Conservation (phyloP, 1,140 invertebrate genomes). For the Penaeus indicus region DNA sequence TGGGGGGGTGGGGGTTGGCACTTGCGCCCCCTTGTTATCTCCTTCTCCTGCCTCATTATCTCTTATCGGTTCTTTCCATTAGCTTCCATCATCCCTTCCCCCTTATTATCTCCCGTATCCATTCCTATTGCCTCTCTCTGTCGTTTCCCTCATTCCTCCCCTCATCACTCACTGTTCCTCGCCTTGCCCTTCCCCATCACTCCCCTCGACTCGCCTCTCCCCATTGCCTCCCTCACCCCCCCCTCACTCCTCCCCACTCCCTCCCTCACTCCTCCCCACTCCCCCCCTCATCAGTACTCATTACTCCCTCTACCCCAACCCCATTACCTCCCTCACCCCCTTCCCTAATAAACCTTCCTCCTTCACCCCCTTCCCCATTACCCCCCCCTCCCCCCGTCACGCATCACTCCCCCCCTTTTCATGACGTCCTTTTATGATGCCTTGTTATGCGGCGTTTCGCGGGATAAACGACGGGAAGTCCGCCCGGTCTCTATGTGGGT, state of each 20-base stretch:
- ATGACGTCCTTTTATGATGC: no score
- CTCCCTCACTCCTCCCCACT: neutral
- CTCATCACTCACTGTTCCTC: neutral
- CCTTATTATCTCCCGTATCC: neutral
- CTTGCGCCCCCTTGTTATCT: no score
- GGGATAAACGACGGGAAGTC: no score
- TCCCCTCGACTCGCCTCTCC: neutral
- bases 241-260: neutral
- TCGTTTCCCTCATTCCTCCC: neutral
- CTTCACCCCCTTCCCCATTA: neutral
- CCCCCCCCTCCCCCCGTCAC: neutral
- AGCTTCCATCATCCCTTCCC: no score
- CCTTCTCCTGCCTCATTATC: no score
- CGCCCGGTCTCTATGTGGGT: no score
- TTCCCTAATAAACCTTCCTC: neutral
- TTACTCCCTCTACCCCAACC: no score
- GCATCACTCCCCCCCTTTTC: no score
- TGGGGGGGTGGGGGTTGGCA: no score
- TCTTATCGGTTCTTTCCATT: no score
- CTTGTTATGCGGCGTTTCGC: neutral
- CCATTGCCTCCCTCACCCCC: neutral
- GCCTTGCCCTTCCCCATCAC: neutral
- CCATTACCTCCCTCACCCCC: neutral
- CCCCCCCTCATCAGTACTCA: no score
- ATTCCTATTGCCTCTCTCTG: neutral